phyloP scores from a whole-genome alignment of 2,113 vertebrate species.

The rabbit (Oryctolagus cuniculus) region mOryCun1.1 NC_091438.1:146823001-146823500 shows the following conservation, averaged over 20 bases:
- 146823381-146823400: not conserved
- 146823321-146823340: not conserved
- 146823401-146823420: not conserved
- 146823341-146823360: not conserved
- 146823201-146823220: too few relatives aligned
- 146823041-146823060: too few relatives aligned
- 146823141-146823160: too few relatives aligned
- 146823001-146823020: too few relatives aligned
- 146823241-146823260: not conserved
- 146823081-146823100: too few relatives aligned
- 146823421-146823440: not conserved
- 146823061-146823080: too few relatives aligned
- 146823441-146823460: not conserved
- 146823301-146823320: not conserved
- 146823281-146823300: rapidly evolving
- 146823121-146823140: too few relatives aligned
- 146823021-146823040: too few relatives aligned
- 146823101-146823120: too few relatives aligned
- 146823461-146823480: not conserved
- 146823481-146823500: too few relatives aligned
- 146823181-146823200: too few relatives aligned
- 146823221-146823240: not conserved
- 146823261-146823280: not conserved
- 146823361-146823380: not conserved
- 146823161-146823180: too few relatives aligned